These are phyloP conservation scores for Drosophila cracens DNA, from an alignment of 2,888 invertebrate genomes.

Conservation along the genomic window DNA sequence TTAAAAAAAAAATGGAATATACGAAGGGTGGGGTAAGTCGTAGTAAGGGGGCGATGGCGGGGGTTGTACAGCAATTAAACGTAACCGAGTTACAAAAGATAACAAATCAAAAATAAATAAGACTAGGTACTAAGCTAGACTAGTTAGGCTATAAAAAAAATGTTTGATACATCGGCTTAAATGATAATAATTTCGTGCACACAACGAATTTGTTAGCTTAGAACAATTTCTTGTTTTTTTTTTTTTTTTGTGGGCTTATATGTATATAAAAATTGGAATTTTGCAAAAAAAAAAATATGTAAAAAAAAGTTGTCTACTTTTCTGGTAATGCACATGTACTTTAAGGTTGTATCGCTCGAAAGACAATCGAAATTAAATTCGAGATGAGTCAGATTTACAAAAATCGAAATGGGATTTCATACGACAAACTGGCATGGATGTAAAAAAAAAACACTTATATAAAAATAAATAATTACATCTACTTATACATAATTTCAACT, in stretches of 20 bases:
- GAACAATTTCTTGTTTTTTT: slow-evolving; percentile 27
- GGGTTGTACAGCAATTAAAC: slow-evolving; percentile 34
- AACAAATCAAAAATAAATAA: slow-evolving; percentile 46
- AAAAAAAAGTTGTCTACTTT: background rate
- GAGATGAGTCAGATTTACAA: slow-evolving; percentile 28
- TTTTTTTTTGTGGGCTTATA: slow-evolving; percentile 8
- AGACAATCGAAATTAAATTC: slow-evolving; percentile 8
- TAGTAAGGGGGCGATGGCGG: background rate
- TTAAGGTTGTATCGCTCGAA: slow-evolving; percentile 8
- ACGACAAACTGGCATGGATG: background rate
- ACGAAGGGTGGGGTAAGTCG: background rate
- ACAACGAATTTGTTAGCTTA: slow-evolving; percentile 34
- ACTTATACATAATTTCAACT: slow-evolving; percentile 47
- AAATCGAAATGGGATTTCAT: slow-evolving; percentile 25
- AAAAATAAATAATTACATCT: slow-evolving; percentile 28
- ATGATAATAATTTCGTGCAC: slow-evolving; percentile 32
- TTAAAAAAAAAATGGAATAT: background rate
- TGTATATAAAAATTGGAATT: slow-evolving; percentile 6
- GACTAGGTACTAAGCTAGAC: slow-evolving; percentile 32
- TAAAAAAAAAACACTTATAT: slow-evolving; percentile 5
- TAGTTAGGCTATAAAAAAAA: slow-evolving; percentile 14
- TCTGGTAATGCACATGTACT: slow-evolving; percentile 4
- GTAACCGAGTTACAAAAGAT: slow-evolving; percentile 31
- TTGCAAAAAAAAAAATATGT: background rate
- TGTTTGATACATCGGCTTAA: slow-evolving; percentile 33